phyloP scores from a whole-genome alignment of 2,113 vertebrate genomes.

The Lepidothrix coronata region DNA sequence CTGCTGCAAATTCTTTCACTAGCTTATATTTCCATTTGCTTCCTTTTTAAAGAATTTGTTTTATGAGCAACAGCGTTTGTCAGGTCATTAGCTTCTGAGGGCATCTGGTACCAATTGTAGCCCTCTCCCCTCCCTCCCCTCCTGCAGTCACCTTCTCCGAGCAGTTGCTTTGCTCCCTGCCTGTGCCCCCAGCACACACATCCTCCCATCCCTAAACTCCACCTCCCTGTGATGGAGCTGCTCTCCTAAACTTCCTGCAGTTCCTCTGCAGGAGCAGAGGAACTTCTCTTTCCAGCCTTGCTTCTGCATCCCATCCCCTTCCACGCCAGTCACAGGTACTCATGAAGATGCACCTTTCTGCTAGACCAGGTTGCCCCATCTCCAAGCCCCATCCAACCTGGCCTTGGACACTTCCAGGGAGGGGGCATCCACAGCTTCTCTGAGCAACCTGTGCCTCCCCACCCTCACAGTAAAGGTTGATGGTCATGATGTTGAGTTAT shows the following conservation, averaged over 20 bases:
- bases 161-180: not conserved
- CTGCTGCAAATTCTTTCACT: conserved; percentile 79
- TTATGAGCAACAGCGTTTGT: conserved; percentile 72
- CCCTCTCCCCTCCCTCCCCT: conserved; percentile 30
- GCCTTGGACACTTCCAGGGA: not conserved
- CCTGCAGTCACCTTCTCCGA: not conserved
- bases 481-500: fast-evolving
- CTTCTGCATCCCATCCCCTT: not conserved
- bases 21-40: conserved; percentile 80
- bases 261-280: not conserved
- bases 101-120: conserved; percentile 77
- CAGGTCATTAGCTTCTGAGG: conserved; percentile 76
- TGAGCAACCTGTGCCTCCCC: not conserved
- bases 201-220: fast-evolving
- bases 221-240: fast-evolving
- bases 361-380: not conserved
- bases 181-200: not conserved
- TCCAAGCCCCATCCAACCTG: not conserved
- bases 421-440: not conserved
- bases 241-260: not conserved
- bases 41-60: conserved; percentile 79
- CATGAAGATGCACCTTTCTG: not conserved
- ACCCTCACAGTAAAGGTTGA: not conserved
- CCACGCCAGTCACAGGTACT: fast-evolving
- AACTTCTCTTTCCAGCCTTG: not conserved